Evolutionary conservation across 2,797 vertebrate genomes (phyloP).

Genomic region (Epinephelus coioides): DNA sequence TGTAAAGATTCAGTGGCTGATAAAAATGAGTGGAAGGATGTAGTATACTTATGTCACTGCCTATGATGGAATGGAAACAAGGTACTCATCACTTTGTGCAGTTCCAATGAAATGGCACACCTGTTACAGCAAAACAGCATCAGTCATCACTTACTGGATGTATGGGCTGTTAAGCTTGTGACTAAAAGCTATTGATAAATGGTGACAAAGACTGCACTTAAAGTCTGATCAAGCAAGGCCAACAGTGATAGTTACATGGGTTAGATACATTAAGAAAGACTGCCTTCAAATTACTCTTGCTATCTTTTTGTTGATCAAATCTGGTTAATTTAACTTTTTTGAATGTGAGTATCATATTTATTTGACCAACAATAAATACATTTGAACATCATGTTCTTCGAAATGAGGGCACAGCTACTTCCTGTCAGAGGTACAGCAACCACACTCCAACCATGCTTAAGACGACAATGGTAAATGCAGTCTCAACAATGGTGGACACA

Average conservation of each 20-base stretch:
- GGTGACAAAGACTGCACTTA: neutral
- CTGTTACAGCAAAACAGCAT: neutral
- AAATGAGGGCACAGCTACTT: neutral
- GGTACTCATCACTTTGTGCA: neutral
- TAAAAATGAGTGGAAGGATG: neutral
- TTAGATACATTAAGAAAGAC: neutral
- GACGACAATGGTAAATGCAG: slow-evolving; percentile 10
- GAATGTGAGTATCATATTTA: too few species aligned
- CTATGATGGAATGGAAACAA: neutral
- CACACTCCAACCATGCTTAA: neutral
- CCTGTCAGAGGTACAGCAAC: neutral
- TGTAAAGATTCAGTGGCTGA: neutral
- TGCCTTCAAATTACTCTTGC: too few species aligned
- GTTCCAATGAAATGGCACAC: neutral
- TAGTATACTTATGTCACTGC: neutral
- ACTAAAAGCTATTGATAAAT: neutral
- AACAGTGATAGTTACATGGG: neutral
- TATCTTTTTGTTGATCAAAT: neutral
- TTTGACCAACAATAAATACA: too few species aligned
- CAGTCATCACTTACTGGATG: neutral
- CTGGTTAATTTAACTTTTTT: neutral
- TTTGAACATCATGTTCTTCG: neutral
- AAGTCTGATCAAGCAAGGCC: neutral
- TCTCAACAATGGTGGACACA: slow-evolving; percentile 11
- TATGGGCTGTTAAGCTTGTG: neutral